These are phyloP conservation scores for Heliconius melpomene DNA, from an alignment of 1,140 invertebrate genomes.

Conservation along the genomic window DNA sequence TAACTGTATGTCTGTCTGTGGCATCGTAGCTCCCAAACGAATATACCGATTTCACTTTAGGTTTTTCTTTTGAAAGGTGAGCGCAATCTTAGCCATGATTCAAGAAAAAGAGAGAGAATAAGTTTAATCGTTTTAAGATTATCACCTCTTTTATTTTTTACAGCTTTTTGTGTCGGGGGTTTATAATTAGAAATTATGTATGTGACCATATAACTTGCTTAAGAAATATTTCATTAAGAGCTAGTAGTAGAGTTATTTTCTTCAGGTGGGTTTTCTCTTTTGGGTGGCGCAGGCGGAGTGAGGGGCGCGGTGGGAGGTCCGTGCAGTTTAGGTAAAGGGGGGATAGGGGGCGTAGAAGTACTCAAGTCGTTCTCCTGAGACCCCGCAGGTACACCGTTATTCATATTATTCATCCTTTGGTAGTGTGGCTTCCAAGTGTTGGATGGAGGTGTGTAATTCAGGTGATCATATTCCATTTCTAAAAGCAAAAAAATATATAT, in stretches of 20 bases:
- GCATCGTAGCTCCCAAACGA: too few relatives aligned
- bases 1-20: too few relatives aligned
- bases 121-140: too few relatives aligned
- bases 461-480: constrained; percentile 92
- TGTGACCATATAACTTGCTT: background rate
- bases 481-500: constrained; percentile 13
- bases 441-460: constrained; percentile 91
- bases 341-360: constrained; percentile 53
- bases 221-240: background rate
- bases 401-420: constrained; percentile 89
- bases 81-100: too few relatives aligned
- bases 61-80: too few relatives aligned
- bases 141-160: too few relatives aligned
- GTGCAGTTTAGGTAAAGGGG: constrained; percentile 63
- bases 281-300: constrained; percentile 25
- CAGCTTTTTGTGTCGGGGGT: too few relatives aligned
- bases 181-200: background rate
- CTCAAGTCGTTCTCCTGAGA: constrained; percentile 14
- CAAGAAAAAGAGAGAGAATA: too few relatives aligned
- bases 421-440: constrained; percentile 92
- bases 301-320: constrained; percentile 38
- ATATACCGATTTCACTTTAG: too few relatives aligned
- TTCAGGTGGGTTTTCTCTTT: constrained; percentile 18
- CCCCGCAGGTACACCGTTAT: constrained; percentile 78
- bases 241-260: constrained; percentile 14